Base-by-base conservation (phyloP, 2,888 invertebrate species). In the Hartigia nigra region DNA sequence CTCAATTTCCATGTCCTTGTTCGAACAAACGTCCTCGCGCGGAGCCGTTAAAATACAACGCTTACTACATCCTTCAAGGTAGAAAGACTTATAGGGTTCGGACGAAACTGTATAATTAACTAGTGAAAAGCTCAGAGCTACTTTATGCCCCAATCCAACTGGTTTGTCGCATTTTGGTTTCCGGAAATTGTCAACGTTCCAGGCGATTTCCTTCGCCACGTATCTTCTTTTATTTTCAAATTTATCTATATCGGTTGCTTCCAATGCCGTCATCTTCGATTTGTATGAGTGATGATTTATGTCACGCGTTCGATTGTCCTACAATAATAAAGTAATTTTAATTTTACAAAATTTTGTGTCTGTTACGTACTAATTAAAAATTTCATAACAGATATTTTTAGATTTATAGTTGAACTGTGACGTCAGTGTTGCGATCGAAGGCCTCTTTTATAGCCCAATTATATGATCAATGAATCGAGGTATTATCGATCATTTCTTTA, bases 41-140 rank as follows among this genome's bases (percentile, higher is more conserved):
- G 94, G 93, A 11, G 93, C 92, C 0, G 94, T 93, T 0, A 93
- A 92, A 31, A 95, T 91, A 88, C 95, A 96, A 75, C 93, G 93
- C 69, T 94, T 92, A 1, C 92, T 88, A 86, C 95, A 95, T 75
- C 92, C 91, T 4, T 92, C 90, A 79, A 95, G 86, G 79, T 88
- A 86, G 23, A 92, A 79, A 55, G 86, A 81, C 88, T 82, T 91
- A 86, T 87, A 93, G 87, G 84, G 88, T 80, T 84, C 91, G 83
- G 84, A 91, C 87, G 87, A 92, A 12, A 31, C 12, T 84, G 87
- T 91, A 84, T 84, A 89, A 89, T 84, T 92, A 89, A 84, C 92
- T 88, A 89, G 85, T 76, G 92, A 93, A 90, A 87, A 92, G 85
- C 79, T 92, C 84, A 92, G 92, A 1, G 89, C 90, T 0, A 92